Percentiles rank a stretch among this genome's conserved stretches.
Evolutionary conservation across 92 coral and sea anemone species (phyloP).

Genomic region (Micromussa lordhowensis): DNA sequence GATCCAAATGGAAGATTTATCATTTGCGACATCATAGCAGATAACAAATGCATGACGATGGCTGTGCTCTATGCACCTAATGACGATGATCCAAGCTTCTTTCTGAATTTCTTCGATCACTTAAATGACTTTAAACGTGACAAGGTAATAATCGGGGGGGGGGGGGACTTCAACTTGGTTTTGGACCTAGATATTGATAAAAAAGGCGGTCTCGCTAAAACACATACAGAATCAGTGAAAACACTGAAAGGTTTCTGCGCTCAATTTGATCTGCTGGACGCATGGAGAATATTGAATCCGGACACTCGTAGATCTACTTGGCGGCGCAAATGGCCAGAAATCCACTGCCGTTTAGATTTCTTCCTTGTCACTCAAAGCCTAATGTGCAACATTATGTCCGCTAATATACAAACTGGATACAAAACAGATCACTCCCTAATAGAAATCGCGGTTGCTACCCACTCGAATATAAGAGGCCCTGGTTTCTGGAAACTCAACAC

Average conservation of each 20-base stretch:
- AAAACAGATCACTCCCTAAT: too few species aligned
- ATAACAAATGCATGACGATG: not conserved
- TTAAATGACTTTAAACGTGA: not conserved
- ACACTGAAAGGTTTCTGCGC: not conserved
- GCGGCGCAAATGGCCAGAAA: not conserved
- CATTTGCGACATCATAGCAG: not conserved
- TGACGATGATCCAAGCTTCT: not conserved
- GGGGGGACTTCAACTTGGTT: too few species aligned
- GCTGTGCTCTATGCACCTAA: not conserved
- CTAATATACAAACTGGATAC: too few species aligned
- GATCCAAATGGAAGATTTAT: too few species aligned
- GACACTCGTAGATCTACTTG: not conserved
- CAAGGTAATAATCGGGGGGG: not conserved
- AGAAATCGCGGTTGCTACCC: too few species aligned
- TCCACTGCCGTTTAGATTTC: not conserved
- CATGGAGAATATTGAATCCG: not conserved
- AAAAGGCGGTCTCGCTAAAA: not conserved
- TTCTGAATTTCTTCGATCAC: not conserved
- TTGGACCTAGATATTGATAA: too few species aligned
- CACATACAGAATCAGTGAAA: conserved; percentile 6
- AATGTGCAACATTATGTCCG: too few species aligned
- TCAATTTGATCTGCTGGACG: conserved; percentile 1
- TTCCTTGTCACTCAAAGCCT: too few species aligned
- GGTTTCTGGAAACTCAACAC: too few species aligned
- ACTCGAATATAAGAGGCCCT: too few species aligned